phyloP scores from a whole-genome alignment of 1,140 invertebrate species.

The Stegodyphus mimosarum region DNA sequence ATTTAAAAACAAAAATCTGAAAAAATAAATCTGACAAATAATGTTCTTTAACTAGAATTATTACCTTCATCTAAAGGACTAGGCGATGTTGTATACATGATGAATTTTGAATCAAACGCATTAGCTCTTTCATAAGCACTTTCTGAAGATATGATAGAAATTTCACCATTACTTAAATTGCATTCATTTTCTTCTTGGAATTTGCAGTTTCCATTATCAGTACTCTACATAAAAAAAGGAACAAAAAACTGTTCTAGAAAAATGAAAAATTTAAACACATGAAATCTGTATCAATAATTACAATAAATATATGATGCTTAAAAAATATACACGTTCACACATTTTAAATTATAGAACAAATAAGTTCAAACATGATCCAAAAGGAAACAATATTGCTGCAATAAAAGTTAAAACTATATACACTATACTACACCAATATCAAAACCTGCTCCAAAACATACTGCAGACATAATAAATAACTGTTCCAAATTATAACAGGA shows the following conservation, averaged over 20 bases:
- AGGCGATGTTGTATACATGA: slow-evolving; percentile 52
- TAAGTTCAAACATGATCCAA: too few relatives aligned
- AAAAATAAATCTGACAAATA: too few relatives aligned
- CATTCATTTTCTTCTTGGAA: background rate
- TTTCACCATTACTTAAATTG: background rate
- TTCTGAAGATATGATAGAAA: background rate
- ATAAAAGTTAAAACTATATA: too few relatives aligned
- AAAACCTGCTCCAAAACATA: too few relatives aligned
- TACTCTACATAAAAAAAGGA: background rate
- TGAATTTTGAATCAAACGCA: slow-evolving; percentile 40
- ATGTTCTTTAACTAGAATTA: background rate
- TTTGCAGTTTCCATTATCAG: background rate
- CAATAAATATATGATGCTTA: background rate
- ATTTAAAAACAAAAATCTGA: too few relatives aligned
- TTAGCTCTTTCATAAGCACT: background rate
- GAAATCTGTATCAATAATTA: background rate
- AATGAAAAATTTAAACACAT: background rate
- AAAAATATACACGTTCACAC: too few relatives aligned
- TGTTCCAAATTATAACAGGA: too few relatives aligned
- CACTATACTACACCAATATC: too few relatives aligned
- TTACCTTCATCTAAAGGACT: slow-evolving; percentile 59
- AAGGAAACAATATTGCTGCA: too few relatives aligned
- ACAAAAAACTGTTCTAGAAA: background rate
- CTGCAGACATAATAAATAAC: too few relatives aligned
- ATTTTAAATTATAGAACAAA: too few relatives aligned